Evolutionary conservation across 2,113 vertebrate genomes (phyloP).

Genomic region (Myiozetetes cayanensis): DNA sequence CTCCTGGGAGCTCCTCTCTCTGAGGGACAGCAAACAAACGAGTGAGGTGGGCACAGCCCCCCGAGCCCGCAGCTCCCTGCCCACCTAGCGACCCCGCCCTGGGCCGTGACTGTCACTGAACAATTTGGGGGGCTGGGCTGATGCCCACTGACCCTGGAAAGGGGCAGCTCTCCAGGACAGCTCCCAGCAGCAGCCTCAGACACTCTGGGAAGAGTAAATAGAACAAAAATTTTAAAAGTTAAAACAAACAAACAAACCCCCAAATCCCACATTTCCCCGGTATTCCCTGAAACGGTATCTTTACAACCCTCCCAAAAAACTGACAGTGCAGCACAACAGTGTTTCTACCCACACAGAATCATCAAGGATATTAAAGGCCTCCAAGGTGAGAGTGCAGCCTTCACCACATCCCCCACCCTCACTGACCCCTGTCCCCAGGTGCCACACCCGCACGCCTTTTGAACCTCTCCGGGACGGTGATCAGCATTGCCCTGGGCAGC

Average conservation of each 20-base stretch:
- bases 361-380: not conserved
- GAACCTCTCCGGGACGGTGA: fast-evolving
- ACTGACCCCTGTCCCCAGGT: fast-evolving
- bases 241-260: not conserved
- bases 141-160: not conserved
- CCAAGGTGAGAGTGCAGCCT: not conserved
- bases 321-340: fast-evolving
- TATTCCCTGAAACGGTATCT: not conserved
- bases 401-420: too few relatives aligned
- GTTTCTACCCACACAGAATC: fast-evolving
- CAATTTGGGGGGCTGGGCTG: not conserved
- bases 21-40: not conserved
- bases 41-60: not conserved
- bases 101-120: not conserved
- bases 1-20: not conserved
- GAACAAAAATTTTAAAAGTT: not conserved
- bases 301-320: fast-evolving
- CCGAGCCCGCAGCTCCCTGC: not conserved
- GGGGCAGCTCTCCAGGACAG: not conserved
- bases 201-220: not conserved
- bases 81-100: not conserved
- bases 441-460: not conserved
- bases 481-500: not conserved
- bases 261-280: not conserved
- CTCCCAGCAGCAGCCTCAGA: not conserved